Base-by-base conservation (phyloP, 2,888 invertebrate genomes). In the Alloscopus bannaensis region DNA sequence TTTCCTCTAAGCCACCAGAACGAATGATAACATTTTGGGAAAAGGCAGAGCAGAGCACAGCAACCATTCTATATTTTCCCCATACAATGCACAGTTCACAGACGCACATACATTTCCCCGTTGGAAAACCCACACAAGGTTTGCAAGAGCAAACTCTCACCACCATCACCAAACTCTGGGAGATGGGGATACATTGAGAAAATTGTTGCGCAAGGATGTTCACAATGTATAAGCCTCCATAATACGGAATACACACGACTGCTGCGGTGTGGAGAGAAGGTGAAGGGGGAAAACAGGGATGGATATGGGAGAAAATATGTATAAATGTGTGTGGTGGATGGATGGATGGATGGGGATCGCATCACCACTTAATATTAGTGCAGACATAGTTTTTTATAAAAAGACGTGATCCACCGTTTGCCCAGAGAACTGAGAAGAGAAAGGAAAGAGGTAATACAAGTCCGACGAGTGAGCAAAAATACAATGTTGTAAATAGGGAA, bases 181-280 rank as follows among this genome's bases (percentile, higher is more conserved):
- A n/a, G n/a, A n/a, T 24, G 65, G 72, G 47, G 65, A 66, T 31
- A 65, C 68, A 42, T 69, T 77, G 31, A 64, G 62, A 69, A 85
- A 85, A 84, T 85, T 85, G 85, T 85, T 85, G 85, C 85, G 85
- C 85, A 85, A 84, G 83, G 85, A 83, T 80, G 69, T 83, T 83
- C 73, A 55, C 78, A 68, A 60, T 75, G 57, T 26, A 57, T 42
- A 69, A 31, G 52, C 71, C 68, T 50, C 50, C 50, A 50, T 20
- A 50, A n/a, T n/a, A n/a, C n/a, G n/a, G n/a, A n/a, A n/a, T n/a
- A n/a, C 52, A 52, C 13, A 6, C 36, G 36, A 8, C 6, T 36
- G 36, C 36, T 36, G 13, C 36, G 36, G 6, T 36, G 13, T 36
- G 13, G 36, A 36, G 36, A 36, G 8, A 36, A 6, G 36, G 36